Percentiles rank a stretch among this genome's conserved stretches.
Evolutionary conservation across 2,797 vertebrate species (phyloP).

Genomic region (Rhinoraja longicauda): DNA sequence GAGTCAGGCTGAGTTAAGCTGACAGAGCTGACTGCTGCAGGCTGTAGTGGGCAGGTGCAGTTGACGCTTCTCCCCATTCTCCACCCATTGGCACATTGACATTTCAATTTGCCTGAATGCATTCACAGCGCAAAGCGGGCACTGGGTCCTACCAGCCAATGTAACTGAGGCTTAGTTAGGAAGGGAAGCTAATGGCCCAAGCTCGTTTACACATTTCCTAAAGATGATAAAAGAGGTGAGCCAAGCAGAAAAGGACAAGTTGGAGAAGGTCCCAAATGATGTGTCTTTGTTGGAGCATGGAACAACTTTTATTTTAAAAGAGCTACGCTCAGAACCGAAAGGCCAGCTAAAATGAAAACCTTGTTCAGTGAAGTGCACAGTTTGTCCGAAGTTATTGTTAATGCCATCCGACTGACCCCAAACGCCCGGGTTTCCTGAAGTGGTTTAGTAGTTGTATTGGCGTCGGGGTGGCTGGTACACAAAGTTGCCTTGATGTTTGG

Average conservation of each 20-base stretch:
- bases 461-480: constrained; percentile 92
- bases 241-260: not conserved
- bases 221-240: not conserved
- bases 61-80: no score
- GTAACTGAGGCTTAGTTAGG: constrained; percentile 1
- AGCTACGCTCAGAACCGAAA: not conserved
- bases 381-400: not conserved
- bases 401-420: not conserved
- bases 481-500: constrained; percentile 69
- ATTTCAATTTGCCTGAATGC: not conserved
- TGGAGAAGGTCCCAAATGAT: constrained; percentile 19
- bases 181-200: not conserved
- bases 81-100: not conserved
- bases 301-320: constrained; percentile 18
- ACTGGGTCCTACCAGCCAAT: not conserved
- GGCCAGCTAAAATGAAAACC: not conserved
- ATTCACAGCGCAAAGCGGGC: not conserved
- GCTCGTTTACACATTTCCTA: not conserved
- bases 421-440: constrained; percentile 28
- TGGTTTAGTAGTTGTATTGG: constrained; percentile 78
- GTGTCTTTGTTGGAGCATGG: not conserved
- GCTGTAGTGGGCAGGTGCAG: not conserved
- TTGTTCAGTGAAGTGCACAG: not conserved
- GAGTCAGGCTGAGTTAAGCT: not conserved
- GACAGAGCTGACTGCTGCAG: not conserved